These are phyloP conservation scores for Dromiciops gliroides DNA, from an alignment of 2,113 vertebrate species.

Conservation along the genomic window DNA sequence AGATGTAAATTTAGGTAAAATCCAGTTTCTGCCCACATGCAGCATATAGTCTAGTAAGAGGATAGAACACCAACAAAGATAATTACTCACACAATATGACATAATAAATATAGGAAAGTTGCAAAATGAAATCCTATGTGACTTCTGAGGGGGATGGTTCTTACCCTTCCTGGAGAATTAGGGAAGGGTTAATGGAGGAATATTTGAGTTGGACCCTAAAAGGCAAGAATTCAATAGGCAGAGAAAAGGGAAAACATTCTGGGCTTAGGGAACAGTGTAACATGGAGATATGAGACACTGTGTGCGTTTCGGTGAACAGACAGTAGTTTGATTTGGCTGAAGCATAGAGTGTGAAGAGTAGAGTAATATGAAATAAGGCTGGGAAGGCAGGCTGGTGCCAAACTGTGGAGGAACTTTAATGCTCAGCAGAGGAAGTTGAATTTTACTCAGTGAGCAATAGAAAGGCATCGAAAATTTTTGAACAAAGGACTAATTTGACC, in stretches of 20 bases:
- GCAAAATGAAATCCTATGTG: not conserved
- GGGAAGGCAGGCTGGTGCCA: not conserved
- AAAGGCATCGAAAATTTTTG: not conserved
- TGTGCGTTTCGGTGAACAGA: not conserved
- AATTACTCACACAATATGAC: not conserved
- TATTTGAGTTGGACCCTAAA: not conserved
- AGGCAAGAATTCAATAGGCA: not conserved
- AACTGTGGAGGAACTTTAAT: not conserved
- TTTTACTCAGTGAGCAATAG: not conserved
- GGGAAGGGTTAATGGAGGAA: not conserved
- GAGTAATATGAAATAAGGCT: not conserved
- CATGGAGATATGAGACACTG: not conserved
- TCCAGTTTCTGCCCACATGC: not conserved
- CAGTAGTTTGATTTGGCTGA: not conserved
- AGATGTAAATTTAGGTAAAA: not conserved
- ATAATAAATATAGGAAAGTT: not conserved
- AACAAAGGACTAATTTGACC: not conserved
- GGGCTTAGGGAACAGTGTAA: not conserved
- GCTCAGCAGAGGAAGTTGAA: no score
- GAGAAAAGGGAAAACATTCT: not conserved
- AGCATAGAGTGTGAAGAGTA: not conserved
- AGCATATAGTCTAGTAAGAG: not conserved
- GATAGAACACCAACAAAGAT: not conserved
- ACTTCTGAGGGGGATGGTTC: not conserved
- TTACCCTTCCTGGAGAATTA: not conserved